A percentile compares a stretch with the other conserved stretches of the same genome.
Conservation (phyloP, 2,113 vertebrate species). For the Merops nubicus region DNA sequence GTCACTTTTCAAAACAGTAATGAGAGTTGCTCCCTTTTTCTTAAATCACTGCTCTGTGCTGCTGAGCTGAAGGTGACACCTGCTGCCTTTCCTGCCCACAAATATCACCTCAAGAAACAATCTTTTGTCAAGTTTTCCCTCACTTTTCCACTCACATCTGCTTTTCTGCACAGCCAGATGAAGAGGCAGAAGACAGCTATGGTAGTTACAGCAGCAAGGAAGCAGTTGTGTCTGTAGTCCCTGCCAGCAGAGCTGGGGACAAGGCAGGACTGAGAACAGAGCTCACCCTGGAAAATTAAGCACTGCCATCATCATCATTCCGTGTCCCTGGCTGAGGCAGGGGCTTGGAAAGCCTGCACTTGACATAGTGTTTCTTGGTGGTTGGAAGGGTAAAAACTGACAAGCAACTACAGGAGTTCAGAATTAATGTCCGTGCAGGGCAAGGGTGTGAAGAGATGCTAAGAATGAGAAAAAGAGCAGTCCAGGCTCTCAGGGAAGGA, state of each 20-base stretch:
- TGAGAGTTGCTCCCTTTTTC: neutral
- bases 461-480: neutral
- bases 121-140: constrained; percentile 42
- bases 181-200: neutral
- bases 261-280: neutral
- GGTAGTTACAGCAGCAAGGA: neutral
- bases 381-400: neutral
- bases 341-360: neutral
- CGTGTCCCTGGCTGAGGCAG: neutral
- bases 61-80: constrained; percentile 4
- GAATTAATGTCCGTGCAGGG: neutral
- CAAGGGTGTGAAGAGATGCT: neutral
- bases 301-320: neutral
- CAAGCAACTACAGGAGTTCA: constrained; percentile 3
- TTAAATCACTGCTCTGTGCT: neutral
- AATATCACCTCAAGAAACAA: constrained; percentile 17
- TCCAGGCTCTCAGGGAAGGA: neutral
- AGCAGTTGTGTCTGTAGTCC: neutral
- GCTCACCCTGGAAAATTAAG: neutral
- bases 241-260: neutral
- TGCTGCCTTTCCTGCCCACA: neutral
- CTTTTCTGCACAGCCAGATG: neutral
- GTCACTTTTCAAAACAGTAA: constrained; percentile 13
- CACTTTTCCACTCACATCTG: constrained; percentile 32
- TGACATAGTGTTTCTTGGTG: neutral